These are phyloP conservation scores for Rhingia rostrata DNA, from an alignment of 2,888 invertebrate genomes.

Conservation along the genomic window DNA sequence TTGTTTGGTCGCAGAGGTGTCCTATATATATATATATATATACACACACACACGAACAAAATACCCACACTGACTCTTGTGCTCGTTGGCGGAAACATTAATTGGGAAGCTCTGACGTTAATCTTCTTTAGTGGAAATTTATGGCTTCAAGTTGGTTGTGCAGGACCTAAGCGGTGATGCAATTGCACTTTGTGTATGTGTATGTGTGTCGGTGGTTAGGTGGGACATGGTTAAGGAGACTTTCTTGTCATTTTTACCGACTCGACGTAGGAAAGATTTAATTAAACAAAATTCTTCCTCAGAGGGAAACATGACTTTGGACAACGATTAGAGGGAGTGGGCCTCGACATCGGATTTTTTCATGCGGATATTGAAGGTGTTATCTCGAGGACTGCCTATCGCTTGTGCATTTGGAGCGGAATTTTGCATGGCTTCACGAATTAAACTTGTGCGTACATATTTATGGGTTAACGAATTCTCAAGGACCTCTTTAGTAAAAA, in stretches of 20 bases:
- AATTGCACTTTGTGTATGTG: conserved; percentile 9
- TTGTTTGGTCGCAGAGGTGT: background rate
- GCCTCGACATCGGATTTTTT: too few species aligned
- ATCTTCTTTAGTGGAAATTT: conserved; percentile 65
- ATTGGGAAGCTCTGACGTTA: conserved; percentile 69
- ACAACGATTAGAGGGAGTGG: too few species aligned
- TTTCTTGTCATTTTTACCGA: conserved; percentile 11
- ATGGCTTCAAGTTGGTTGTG: conserved; percentile 42
- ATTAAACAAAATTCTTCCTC: conserved; percentile 20
- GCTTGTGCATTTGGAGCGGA: too few species aligned
- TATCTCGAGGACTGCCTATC: too few species aligned
- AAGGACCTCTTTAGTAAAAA: too few species aligned
- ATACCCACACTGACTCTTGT: background rate
- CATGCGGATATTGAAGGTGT: too few species aligned
- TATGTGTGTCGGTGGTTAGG: conserved; percentile 36
- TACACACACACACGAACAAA: too few species aligned
- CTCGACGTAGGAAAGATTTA: conserved; percentile 17
- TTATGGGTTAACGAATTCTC: too few species aligned
- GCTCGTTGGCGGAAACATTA: conserved; percentile 41
- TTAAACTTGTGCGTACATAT: too few species aligned
- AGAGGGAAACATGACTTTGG: too few species aligned
- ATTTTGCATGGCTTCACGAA: too few species aligned
- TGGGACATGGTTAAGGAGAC: conserved; percentile 11
- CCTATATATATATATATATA: too few species aligned
- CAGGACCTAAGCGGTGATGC: conserved; percentile 29